A percentile compares a stretch with the other conserved stretches of the same genome.
phyloP scores from a whole-genome alignment of 1,140 invertebrate genomes.

The Sarcophaga bullata region DNA sequence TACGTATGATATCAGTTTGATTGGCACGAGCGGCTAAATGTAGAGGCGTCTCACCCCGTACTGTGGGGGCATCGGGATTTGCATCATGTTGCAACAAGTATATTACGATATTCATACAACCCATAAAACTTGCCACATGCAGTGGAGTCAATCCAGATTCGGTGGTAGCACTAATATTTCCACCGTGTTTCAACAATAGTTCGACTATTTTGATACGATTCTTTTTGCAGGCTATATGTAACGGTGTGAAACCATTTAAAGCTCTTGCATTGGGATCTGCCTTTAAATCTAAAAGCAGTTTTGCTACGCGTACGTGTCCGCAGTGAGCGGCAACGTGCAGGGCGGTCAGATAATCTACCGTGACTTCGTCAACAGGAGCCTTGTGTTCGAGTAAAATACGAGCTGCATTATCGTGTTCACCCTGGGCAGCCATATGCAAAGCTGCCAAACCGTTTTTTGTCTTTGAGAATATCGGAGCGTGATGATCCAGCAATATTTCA shows the following conservation, averaged over 20 bases:
- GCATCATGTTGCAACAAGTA: constrained; percentile 95
- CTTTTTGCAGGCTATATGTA: constrained; percentile 99
- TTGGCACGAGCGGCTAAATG: constrained; percentile 97
- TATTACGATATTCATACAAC: constrained; percentile 99
- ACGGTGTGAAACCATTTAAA: constrained; percentile 97
- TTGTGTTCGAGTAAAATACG: constrained; percentile 91
- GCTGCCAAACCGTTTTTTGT: constrained; percentile 96
- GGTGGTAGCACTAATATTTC: constrained; percentile 77
- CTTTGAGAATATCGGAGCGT: constrained; percentile 94
- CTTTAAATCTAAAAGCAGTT: constrained; percentile 90
- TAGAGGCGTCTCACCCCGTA: constrained; percentile 95
- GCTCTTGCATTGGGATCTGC: constrained; percentile 98
- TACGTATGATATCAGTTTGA: constrained; percentile 95
- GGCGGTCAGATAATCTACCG: constrained; percentile 96
- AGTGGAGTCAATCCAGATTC: constrained; percentile 91
- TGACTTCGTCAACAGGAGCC: constrained; percentile 97
- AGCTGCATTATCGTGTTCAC: constrained; percentile 96
- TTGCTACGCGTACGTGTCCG: constrained; percentile 93
- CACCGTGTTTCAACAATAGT: constrained; percentile 94
- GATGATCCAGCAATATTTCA: constrained; percentile 88
- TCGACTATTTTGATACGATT: constrained; percentile 97
- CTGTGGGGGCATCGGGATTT: constrained; percentile 92
- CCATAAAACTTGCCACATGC: constrained; percentile 99
- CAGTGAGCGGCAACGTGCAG: constrained; percentile 96
- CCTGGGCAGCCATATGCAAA: constrained; percentile 94